Conservation (phyloP, 2,113 vertebrate species). For the Aleadryas rufinucha region DNA sequence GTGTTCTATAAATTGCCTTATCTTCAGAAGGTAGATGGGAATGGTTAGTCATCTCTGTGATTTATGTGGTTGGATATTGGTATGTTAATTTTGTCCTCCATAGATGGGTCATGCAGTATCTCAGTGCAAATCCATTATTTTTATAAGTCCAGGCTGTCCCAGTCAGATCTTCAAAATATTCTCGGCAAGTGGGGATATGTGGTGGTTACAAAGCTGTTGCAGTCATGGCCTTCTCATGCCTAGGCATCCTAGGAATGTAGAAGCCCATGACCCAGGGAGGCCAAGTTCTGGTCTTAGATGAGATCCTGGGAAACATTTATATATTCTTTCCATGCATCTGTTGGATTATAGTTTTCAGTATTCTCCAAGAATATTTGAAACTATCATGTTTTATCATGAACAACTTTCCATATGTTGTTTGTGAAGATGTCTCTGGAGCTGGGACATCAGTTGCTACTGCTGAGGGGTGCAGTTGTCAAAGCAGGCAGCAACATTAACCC, state of each 20-base stretch:
- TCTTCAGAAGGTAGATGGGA: not conserved
- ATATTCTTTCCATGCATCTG: not conserved
- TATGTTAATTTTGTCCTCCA: not conserved
- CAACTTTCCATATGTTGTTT: not conserved
- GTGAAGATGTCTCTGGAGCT: not conserved
- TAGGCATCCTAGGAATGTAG: constrained; percentile 28
- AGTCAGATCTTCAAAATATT: not conserved
- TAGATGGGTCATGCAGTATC: not conserved
- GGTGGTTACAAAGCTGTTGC: not conserved
- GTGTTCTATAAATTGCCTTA: not conserved
- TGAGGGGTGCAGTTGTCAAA: not conserved
- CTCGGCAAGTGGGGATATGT: accelerated
- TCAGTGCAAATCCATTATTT: not conserved
- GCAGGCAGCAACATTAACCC: not conserved
- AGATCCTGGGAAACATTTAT: constrained; percentile 15
- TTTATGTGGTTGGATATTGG: not conserved
- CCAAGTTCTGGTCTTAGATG: not conserved
- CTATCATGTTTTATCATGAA: not conserved
- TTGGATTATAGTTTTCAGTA: not conserved
- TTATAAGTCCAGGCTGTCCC: not conserved
- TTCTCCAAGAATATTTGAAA: not conserved
- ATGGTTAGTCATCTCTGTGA: not conserved
- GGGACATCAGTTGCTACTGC: not conserved
- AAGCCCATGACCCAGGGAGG: not conserved
- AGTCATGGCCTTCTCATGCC: not conserved